A percentile compares a stretch with the other conserved stretches of the same genome.
phyloP scores from a whole-genome alignment of 1,140 invertebrate species.

The Drosophila yakuba region DNA sequence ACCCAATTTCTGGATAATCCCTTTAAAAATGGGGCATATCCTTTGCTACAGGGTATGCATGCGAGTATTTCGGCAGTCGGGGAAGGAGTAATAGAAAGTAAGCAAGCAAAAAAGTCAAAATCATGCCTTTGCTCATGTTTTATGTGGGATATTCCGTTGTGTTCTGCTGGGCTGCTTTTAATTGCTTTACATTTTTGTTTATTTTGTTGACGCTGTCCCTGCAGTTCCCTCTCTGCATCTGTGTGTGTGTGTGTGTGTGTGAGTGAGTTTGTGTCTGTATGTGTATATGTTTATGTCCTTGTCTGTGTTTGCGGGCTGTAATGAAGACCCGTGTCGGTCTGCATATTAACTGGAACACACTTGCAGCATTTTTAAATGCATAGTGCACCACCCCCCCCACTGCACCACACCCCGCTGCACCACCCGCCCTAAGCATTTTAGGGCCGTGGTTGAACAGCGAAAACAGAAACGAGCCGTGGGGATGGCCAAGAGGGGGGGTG shows the following conservation, averaged over 20 bases:
- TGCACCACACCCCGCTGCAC: not conserved
- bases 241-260: slow-evolving; percentile 7
- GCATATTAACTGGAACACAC: slow-evolving; percentile 73
- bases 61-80: not conserved
- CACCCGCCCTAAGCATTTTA: slow-evolving; percentile 67
- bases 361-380: slow-evolving; percentile 74
- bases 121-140: slow-evolving; percentile 73
- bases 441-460: slow-evolving; percentile 66
- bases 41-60: no score
- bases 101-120: slow-evolving; percentile 64
- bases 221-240: slow-evolving; percentile 16
- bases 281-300: not conserved
- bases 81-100: slow-evolving; percentile 15
- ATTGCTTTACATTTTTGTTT: slow-evolving; percentile 76
- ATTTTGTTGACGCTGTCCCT: slow-evolving; percentile 57
- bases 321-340: slow-evolving; percentile 74
- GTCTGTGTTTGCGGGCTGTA: slow-evolving; percentile 53
- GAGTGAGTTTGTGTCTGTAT: slow-evolving; percentile 9
- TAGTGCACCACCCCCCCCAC: slow-evolving; percentile 9
- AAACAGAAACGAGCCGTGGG: slow-evolving; percentile 44
- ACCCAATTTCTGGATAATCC: no score
- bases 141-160: slow-evolving; percentile 73
- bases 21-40: not conserved
- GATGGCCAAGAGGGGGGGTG: not conserved
- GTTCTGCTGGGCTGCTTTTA: slow-evolving; percentile 75